A percentile compares a stretch with the other conserved stretches of the same genome.
phyloP scores from a whole-genome alignment of 2,888 invertebrate genomes.

The Nephrotoma flavescens region DNA sequence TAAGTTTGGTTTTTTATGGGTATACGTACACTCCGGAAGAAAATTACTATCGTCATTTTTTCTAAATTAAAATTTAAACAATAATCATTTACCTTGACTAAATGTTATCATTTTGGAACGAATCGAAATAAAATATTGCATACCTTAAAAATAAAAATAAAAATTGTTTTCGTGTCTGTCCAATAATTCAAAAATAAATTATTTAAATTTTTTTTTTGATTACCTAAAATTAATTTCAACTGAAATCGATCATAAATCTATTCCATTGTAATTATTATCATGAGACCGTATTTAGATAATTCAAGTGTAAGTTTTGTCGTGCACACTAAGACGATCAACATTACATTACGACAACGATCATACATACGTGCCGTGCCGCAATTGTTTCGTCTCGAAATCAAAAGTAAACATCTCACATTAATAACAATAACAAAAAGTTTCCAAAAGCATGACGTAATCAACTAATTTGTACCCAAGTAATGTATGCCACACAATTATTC shows the following conservation, averaged over 20 bases:
- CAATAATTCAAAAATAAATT: neutral
- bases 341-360: neutral
- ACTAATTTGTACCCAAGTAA: neutral
- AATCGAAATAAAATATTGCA: neutral
- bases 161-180: neutral
- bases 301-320: neutral
- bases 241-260: neutral
- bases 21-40: neutral
- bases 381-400: neutral
- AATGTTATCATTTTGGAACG: neutral
- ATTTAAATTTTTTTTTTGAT: neutral
- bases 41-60: neutral
- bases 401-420: neutral
- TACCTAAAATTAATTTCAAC: neutral
- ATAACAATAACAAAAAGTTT: neutral
- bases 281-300: neutral
- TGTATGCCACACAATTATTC: neutral
- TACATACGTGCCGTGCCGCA: neutral
- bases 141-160: neutral
- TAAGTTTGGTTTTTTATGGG: neutral
- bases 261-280: neutral
- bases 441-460: neutral
- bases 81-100: neutral
- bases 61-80: neutral
- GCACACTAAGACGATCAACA: no score